phyloP scores from a whole-genome alignment of 2,797 vertebrate species.

The Spea hammondii region DNA sequence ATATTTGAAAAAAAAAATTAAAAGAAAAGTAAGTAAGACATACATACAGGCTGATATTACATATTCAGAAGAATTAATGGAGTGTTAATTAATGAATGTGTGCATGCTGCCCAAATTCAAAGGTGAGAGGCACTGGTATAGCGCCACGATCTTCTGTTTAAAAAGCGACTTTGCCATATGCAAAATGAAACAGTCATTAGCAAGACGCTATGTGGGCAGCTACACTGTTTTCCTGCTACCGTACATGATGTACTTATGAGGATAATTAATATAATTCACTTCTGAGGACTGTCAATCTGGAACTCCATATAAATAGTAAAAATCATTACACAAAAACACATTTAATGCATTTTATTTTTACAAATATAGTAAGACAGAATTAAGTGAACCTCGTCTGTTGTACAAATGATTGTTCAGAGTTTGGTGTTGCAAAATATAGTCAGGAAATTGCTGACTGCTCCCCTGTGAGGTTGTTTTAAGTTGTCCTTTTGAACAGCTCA shows the following conservation, averaged over 20 bases:
- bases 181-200: conserved; percentile 23
- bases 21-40: no score
- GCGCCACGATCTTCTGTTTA: not conserved
- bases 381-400: conserved; percentile 10
- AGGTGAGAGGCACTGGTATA: not conserved
- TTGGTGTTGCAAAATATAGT: conserved; percentile 28
- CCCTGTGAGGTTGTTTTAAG: conserved; percentile 37
- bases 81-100: no score
- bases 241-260: conserved; percentile 46
- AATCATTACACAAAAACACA: conserved; percentile 26
- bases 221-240: conserved; percentile 27
- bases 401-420: conserved; percentile 29
- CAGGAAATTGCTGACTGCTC: conserved; percentile 41
- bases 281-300: conserved; percentile 42
- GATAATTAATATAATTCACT: conserved; percentile 40
- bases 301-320: conserved; percentile 25
- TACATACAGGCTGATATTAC: no score
- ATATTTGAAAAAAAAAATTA: no score
- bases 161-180: conserved; percentile 10
- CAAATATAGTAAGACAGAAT: not conserved
- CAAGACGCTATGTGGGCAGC: conserved; percentile 39
- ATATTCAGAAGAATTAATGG: no score
- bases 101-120: no score
- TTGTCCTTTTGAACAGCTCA: conserved; percentile 34
- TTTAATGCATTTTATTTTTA: conserved; percentile 33